A percentile compares a stretch with the other conserved stretches of the same genome.
Evolutionary conservation across 2,888 invertebrate genomes (phyloP).

Genomic region (Criorhina ranunculi): DNA sequence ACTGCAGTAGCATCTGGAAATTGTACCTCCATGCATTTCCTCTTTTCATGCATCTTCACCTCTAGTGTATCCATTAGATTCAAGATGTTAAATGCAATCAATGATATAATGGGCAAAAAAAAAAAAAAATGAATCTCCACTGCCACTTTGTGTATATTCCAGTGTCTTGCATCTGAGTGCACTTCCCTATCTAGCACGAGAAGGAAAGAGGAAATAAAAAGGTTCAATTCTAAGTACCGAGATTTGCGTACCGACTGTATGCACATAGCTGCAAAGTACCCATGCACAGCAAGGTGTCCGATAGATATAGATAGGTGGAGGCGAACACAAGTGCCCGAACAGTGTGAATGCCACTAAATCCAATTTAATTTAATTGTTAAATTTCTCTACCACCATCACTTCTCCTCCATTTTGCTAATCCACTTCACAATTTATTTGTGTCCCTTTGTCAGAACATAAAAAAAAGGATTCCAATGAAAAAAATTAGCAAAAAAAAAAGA

Average conservation of each 20-base stretch:
- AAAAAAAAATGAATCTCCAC: conserved; percentile 4
- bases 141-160: conserved; percentile 30
- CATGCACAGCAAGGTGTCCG: not conserved
- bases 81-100: conserved; percentile 47
- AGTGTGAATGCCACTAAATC: conserved; percentile 50
- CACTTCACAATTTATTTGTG: conserved; percentile 61
- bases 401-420: conserved; percentile 39
- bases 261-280: conserved; percentile 6
- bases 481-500: conserved; percentile 11
- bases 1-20: conserved; percentile 13
- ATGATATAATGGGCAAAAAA: conserved; percentile 52
- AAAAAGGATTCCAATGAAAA: not conserved
- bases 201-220: not conserved
- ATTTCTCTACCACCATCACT: conserved; percentile 16
- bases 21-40: conserved; percentile 20
- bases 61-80: conserved; percentile 34
- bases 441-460: conserved; percentile 32
- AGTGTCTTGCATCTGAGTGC: conserved; percentile 18
- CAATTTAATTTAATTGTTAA: conserved; percentile 69
- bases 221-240: conserved; percentile 28
- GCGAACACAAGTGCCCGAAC: conserved; percentile 26
- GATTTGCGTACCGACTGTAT: conserved; percentile 48
- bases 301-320: no score
- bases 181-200: not conserved
- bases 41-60: conserved; percentile 3